Base-by-base conservation (phyloP, 2,888 invertebrate genomes). In the Lumbricus terrestris region DNA sequence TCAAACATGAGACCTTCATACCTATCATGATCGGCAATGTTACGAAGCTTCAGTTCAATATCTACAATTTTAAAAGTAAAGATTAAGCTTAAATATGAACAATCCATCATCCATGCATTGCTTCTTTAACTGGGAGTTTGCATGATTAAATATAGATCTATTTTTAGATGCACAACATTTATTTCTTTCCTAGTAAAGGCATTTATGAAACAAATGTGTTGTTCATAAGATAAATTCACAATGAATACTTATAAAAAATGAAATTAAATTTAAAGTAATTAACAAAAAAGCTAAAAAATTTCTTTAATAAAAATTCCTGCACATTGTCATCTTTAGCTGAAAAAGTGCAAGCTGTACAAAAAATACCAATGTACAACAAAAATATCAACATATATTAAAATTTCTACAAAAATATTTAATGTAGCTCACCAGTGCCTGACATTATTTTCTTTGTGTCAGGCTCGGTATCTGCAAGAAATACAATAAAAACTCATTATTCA, bases 401-500 rank as follows among this genome's bases (percentile, higher is more conserved):
- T 16, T 69, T 69, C n/a, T 29, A n/a, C n/a, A 5, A 5, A n/a
- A 29, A 29, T n/a, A n/a, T n/a, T 11, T 29, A 69, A 69, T 69
- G 29, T 16, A 6, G 69, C 69, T 69, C n/a, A 69, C 69, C 69
- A 69, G 29, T 69, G 69, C 69, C 16, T 82, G 91, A 88, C 47
- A 90, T 85, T 37, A 89, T 89, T 88, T 92, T 92, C 90, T 92
- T 92, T 37, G 91, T 89, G n/a, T 91, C 92, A 83, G 92, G 92
- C 83, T 92, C 91, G n/a, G 69, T 69, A n/a, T 92, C 92, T 91
- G 92, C 69, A 88, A 90, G 88, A 15, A 88, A 40, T 40, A 15
- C 15, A 40, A 11, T 15, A 40, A 15, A 40, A 40, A 40, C 15
- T 69, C 69, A 69, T 69, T 69, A 69, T n/a, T n/a, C n/a, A 69